These are phyloP conservation scores for Alsophila aescularia DNA, from an alignment of 2,888 invertebrate species.

Conservation along the genomic window DNA sequence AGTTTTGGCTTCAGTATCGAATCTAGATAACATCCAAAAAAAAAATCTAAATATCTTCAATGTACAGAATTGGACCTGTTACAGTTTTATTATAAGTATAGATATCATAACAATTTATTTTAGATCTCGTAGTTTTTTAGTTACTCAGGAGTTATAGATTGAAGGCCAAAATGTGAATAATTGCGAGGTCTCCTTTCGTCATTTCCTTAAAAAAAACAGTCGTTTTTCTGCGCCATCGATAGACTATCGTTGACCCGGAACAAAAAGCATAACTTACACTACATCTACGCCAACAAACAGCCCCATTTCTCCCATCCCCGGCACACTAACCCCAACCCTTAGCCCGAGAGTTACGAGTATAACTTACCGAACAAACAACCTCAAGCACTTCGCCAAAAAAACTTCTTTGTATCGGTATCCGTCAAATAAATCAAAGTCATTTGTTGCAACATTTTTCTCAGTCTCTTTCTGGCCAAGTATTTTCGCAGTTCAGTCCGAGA, in stretches of 20 bases:
- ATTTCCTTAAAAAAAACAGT: not conserved
- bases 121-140: too few relatives aligned
- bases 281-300: conserved; percentile 20
- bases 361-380: conserved; percentile 27
- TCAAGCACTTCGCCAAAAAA: conserved; percentile 20
- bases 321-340: conserved; percentile 7
- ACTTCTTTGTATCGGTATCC: conserved; percentile 26
- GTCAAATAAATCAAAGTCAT: conserved; percentile 40
- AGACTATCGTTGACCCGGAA: conserved; percentile 18
- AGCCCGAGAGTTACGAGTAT: conserved; percentile 13
- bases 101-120: too few relatives aligned
- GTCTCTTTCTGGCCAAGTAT: conserved; percentile 33
- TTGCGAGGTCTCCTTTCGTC: too few relatives aligned
- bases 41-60: too few relatives aligned
- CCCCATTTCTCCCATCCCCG: conserved; percentile 4
- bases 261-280: conserved; percentile 18
- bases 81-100: too few relatives aligned
- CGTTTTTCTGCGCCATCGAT: conserved; percentile 9
- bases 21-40: too few relatives aligned
- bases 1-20: too few relatives aligned
- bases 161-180: too few relatives aligned
- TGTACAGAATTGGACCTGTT: too few relatives aligned
- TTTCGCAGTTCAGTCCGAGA: conserved; percentile 43
- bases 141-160: too few relatives aligned
- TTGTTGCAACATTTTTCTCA: conserved; percentile 39